Conservation (phyloP, 2,113 vertebrate species). For the Psittacula cyanocephala region DNA sequence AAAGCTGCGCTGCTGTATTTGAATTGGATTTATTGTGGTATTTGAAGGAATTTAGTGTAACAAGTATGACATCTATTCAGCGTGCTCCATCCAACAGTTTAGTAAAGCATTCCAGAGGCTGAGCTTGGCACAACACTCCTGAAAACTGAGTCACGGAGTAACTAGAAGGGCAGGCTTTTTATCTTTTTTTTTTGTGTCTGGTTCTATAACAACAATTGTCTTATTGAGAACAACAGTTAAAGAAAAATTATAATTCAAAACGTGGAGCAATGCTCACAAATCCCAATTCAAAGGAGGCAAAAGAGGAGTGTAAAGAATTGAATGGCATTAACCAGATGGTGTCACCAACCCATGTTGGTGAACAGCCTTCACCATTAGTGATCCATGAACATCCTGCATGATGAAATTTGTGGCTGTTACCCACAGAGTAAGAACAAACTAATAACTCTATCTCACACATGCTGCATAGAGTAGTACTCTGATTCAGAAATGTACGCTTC, state of each 20-base stretch:
- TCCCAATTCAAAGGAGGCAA: background rate
- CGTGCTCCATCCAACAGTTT: background rate
- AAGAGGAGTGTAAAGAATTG: background rate
- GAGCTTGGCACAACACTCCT: background rate
- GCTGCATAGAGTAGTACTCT: background rate
- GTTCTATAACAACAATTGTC: fast-evolving
- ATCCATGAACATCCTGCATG: background rate
- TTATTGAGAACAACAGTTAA: background rate
- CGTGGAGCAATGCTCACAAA: background rate
- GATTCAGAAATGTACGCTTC: background rate
- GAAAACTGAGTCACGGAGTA: background rate
- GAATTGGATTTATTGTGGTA: background rate
- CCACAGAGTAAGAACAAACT: background rate
- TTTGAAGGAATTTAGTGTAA: background rate
- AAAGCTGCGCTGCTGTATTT: background rate
- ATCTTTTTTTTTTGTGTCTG: background rate
- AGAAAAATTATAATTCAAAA: background rate
- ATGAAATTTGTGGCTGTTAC: background rate
- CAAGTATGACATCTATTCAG: background rate
- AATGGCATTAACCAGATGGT: background rate
- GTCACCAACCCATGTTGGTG: background rate
- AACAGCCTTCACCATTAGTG: background rate
- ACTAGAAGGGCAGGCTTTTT: background rate
- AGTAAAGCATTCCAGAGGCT: background rate
- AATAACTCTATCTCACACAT: background rate